Conservation (phyloP, 2,888 invertebrate genomes). For the Thereva nobilitata region DNA sequence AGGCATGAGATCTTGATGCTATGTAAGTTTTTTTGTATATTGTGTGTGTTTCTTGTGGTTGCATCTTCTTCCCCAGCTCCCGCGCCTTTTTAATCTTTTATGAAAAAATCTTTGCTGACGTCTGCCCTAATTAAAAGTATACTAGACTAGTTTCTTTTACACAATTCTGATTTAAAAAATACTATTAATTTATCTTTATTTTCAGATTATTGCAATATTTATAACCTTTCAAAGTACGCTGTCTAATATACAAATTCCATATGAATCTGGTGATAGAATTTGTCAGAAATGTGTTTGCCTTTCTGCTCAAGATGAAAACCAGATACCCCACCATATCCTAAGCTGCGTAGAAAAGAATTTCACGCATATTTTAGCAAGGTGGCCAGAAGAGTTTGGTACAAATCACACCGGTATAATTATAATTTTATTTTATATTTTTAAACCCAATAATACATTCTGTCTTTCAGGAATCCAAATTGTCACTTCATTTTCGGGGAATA, state of each 20-base stretch:
- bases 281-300: slow-evolving; percentile 53
- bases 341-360: slow-evolving; percentile 53
- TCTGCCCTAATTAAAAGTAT: no score
- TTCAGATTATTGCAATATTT: slow-evolving; percentile 16
- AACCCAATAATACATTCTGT: neutral
- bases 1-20: no score
- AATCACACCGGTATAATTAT: slow-evolving; percentile 48
- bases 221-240: neutral
- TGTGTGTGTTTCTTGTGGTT: no score
- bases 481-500: slow-evolving; percentile 53
- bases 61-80: no score
- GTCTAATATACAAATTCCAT: slow-evolving; percentile 52
- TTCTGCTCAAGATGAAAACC: slow-evolving; percentile 46
- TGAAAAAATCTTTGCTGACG: no score
- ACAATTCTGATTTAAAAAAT: neutral
- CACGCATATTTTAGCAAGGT: slow-evolving; percentile 53
- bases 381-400: slow-evolving; percentile 54
- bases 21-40: no score
- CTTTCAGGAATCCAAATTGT: slow-evolving; percentile 49
- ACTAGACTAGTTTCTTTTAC: no score
- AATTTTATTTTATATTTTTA: neutral
- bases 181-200: neutral
- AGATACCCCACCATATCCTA: slow-evolving; percentile 48
- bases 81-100: no score
- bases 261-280: slow-evolving; percentile 51